Base-by-base conservation (phyloP, 2,797 vertebrate species). In the Tinamus major region DNA sequence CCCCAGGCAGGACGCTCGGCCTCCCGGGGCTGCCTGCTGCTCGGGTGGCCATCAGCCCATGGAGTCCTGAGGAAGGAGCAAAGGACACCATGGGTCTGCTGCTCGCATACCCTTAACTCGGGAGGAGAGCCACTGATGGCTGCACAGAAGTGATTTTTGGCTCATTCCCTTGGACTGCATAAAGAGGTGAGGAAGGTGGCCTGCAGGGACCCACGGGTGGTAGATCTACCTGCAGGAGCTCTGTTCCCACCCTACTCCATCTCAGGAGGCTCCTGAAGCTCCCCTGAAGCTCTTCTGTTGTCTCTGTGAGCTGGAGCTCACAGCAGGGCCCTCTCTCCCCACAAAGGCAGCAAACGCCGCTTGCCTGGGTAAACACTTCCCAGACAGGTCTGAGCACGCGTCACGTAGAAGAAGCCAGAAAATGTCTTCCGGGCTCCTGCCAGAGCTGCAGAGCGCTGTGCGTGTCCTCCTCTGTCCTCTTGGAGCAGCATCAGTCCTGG, bases 141-240 rank as follows among this genome's bases (percentile, higher is more conserved):
- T 71, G 49, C 23, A 13, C 26, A 42, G 56, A 29, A 65, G 46
- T 26, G 46, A 42, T 56, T 81, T 67, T 35, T 82, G 51, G 18
- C 35, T 86, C 46, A 2, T 19, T 59, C 8, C 35, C 29, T 27
- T 0, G 1, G 62, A 31, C n/a, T 3, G 2, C 0, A 0, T 44
- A 41, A 78, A 20, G 0, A 53, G 31, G 27, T n/a, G 33, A 90
- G 55, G 37, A 3, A 51, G 67, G 23, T 7, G 46, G 44, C 35
- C 41, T 26, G 6, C 48, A 72, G 29, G 20, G 48, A 63, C 15
- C 35, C 14, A 35, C 21, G 19, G 67, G 35, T 29, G 14, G 12
- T 19, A 31, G 41, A 29, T 31, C 39, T 9, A 10, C 62, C 27
- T 6, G 8, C 62, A 0, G 23, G 53, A 87, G 62, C 56, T 76